Conservation (phyloP, 35 echinoderm and acorn worm genomes). For the Patiria miniata region DNA sequence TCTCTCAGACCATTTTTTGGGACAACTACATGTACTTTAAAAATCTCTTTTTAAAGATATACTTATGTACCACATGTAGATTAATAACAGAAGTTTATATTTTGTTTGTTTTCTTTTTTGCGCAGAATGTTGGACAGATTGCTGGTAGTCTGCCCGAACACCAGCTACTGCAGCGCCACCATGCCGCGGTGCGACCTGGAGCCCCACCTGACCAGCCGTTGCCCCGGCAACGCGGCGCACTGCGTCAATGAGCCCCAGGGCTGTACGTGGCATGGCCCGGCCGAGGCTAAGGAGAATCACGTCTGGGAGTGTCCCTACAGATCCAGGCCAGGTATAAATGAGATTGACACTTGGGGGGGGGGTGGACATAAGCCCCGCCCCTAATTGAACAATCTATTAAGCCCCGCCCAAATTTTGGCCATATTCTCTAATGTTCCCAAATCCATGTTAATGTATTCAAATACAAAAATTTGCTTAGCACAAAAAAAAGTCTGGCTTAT, state of each 20-base stretch:
- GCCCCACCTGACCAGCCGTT: conserved; percentile 82
- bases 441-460: background rate
- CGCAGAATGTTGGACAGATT: conserved; percentile 95
- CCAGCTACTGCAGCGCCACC: conserved; percentile 78
- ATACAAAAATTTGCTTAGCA: too few species aligned
- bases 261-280: conserved; percentile 64
- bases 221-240: conserved; percentile 68
- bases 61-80: too few species aligned
- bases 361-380: too few species aligned
- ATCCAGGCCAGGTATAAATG: conserved; percentile 52
- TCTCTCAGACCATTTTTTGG: too few species aligned
- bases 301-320: conserved; percentile 71
- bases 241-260: conserved; percentile 64
- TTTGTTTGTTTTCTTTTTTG: conserved; percentile 5
- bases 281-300: conserved; percentile 56
- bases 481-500: too few species aligned
- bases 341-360: too few species aligned
- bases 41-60: too few species aligned
- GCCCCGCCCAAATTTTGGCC: too few species aligned
- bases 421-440: background rate
- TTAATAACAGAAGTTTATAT: background rate
- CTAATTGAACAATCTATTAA: too few species aligned
- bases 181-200: conserved; percentile 88
- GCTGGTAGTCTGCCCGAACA: conserved; percentile 91
- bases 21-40: too few species aligned